Conservation (phyloP, 2,797 vertebrate species). For the Neoniphon sammara region DNA sequence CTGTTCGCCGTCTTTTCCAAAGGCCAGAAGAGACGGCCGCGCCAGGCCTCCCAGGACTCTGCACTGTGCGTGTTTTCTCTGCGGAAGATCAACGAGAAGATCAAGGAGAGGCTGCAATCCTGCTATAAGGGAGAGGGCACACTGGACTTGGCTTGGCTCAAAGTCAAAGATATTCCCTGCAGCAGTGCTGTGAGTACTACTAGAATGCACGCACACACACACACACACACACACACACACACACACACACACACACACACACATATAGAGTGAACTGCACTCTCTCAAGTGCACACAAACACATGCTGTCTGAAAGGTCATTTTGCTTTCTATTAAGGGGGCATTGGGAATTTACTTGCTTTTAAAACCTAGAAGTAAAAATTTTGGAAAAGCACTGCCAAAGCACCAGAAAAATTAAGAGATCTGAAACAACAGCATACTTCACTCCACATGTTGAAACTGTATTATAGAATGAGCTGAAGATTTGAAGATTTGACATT, state of each 20-base stretch:
- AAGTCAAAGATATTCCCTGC: conserved; percentile 98
- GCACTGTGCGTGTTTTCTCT: conserved; percentile 96
- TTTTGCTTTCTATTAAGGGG: not conserved
- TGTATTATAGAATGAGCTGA: too few relatives aligned
- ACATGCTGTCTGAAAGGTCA: not conserved
- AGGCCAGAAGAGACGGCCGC: conserved; percentile 95
- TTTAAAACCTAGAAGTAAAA: too few relatives aligned
- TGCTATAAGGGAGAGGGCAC: conserved; percentile 99
- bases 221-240: not conserved
- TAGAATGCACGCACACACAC: not conserved
- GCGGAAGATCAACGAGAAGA: conserved; percentile 94
- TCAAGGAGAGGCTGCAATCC: conserved; percentile 96
- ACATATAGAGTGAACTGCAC: conserved; percentile 1
- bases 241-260: not conserved
- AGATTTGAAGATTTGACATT: not conserved
- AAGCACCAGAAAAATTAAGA: too few relatives aligned
- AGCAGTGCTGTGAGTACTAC: conserved; percentile 94
- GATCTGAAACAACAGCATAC: too few relatives aligned
- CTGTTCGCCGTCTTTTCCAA: conserved; percentile 97
- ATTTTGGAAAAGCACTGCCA: too few relatives aligned
- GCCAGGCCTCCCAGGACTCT: conserved; percentile 92
- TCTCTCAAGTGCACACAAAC: not conserved
- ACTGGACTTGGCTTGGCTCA: conserved; percentile 97
- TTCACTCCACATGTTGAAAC: too few relatives aligned
- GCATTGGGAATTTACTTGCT: too few relatives aligned